Percentiles rank a stretch among this genome's conserved stretches.
phyloP scores from a whole-genome alignment of 2,888 invertebrate genomes.

The Altica lythri region DNA sequence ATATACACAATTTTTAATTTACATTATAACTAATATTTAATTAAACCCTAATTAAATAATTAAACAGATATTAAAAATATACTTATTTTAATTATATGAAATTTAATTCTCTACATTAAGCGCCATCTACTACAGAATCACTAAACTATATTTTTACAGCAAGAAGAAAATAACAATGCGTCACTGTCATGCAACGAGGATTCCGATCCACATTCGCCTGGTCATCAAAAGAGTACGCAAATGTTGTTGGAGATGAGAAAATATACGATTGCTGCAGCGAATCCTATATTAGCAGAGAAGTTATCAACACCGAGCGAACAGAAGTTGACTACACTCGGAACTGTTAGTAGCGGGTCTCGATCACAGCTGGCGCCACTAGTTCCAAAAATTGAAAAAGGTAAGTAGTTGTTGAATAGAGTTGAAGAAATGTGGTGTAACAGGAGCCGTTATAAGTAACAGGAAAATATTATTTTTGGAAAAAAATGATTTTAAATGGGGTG shows the following conservation, averaged over 20 bases:
- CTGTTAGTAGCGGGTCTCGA: slow-evolving; percentile 27
- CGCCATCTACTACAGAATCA: slow-evolving; percentile 15
- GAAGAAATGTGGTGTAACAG: not conserved
- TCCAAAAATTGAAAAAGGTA: slow-evolving; percentile 58
- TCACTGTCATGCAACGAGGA: slow-evolving; percentile 44
- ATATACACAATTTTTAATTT: no score
- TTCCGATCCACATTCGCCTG: slow-evolving; percentile 42
- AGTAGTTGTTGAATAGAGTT: slow-evolving; percentile 26
- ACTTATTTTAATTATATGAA: no score
- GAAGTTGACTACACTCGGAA: slow-evolving; percentile 38
- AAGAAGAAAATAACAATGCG: slow-evolving; percentile 61
- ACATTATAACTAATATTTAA: no score
- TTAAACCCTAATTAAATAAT: no score
- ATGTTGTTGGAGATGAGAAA: slow-evolving; percentile 52
- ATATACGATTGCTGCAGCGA: slow-evolving; percentile 83
- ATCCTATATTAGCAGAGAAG: slow-evolving; percentile 85
- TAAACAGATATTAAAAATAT: no score
- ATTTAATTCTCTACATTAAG: no score
- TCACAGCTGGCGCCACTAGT: slow-evolving; percentile 54
- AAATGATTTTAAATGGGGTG: no score
- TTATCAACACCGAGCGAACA: slow-evolving; percentile 62
- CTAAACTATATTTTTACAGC: slow-evolving; percentile 40
- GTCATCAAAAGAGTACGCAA: slow-evolving; percentile 51
- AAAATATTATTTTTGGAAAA: not conserved
- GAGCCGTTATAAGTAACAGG: not conserved